phyloP scores from a whole-genome alignment of 92 coral and sea anemone genomes.

The Phenganax marumi region DNA sequence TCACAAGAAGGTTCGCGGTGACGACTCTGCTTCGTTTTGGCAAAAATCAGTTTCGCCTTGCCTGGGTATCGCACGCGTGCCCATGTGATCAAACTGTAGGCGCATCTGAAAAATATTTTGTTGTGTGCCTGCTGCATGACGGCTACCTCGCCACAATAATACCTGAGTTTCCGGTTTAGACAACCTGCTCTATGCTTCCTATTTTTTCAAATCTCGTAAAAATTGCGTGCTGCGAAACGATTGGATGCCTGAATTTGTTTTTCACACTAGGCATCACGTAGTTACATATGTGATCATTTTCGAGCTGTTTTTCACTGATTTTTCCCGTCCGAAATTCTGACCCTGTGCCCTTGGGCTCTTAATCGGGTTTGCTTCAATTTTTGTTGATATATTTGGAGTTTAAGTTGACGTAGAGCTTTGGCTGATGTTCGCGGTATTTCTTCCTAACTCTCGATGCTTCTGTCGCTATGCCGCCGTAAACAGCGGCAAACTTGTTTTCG shows the following conservation, averaged over 20 bases:
- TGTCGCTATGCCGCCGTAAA: constrained; percentile 11
- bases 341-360: constrained; percentile 18
- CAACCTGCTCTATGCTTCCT: constrained; percentile 10
- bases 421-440: neutral
- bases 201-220: constrained; percentile 1
- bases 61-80: neutral
- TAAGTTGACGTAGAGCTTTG: neutral
- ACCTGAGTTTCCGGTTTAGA: constrained; percentile 36
- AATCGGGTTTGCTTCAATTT: neutral
- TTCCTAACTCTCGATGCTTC: constrained; percentile 13
- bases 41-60: too few species aligned
- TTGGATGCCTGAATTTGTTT: neutral
- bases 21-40: too few species aligned
- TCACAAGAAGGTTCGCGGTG: too few species aligned
- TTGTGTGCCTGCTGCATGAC: constrained; percentile 26
- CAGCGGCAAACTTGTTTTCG: constrained; percentile 20
- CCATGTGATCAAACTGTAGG: neutral
- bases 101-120: neutral
- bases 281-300: neutral
- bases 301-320: neutral
- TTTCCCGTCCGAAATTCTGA: neutral
- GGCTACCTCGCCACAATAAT: constrained; percentile 25
- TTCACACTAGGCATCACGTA: neutral
- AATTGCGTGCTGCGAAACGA: constrained; percentile 23
- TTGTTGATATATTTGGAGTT: constrained; percentile 3